Evolutionary conservation across 2,888 invertebrate genomes (phyloP).

Genomic region (Apeira syringaria): DNA sequence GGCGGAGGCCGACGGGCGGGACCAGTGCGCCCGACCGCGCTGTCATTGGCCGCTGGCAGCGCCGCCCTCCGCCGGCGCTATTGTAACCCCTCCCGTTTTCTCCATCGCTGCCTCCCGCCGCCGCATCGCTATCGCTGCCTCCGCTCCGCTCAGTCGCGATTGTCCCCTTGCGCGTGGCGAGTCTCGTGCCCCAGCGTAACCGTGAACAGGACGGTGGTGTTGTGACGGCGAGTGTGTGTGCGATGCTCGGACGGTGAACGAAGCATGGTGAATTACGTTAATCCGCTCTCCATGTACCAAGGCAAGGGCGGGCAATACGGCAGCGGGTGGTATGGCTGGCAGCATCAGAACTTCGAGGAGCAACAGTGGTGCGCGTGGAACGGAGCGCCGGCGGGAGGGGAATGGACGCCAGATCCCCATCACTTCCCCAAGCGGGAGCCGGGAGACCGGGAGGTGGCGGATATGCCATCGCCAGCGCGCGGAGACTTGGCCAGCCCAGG

Average conservation of each 20-base stretch:
- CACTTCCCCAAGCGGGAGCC: constrained; percentile 75
- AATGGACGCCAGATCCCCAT: constrained; percentile 76
- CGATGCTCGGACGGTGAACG: constrained; percentile 77
- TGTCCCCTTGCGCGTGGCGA: constrained; percentile 57
- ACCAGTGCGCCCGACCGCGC: constrained; percentile 15
- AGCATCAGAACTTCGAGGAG: constrained; percentile 80
- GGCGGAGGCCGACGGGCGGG: constrained; percentile 22
- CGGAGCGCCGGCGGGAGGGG: constrained; percentile 72
- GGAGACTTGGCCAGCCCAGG: constrained; percentile 83
- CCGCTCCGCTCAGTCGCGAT: constrained; percentile 59
- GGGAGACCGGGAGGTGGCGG: constrained; percentile 67
- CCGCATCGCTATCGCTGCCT: constrained; percentile 35
- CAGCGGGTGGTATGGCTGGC: constrained; percentile 79
- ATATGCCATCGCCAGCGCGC: constrained; percentile 74
- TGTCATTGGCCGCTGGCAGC: constrained; percentile 52
- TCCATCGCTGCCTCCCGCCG: constrained; percentile 34
- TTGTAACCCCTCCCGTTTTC: constrained; percentile 43
- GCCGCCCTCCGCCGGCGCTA: constrained; percentile 45
- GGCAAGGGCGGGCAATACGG: constrained; percentile 84
- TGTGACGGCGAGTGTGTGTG: constrained; percentile 76
- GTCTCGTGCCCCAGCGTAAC: constrained; percentile 39
- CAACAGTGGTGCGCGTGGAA: constrained; percentile 84
- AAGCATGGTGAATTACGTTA: constrained; percentile 90
- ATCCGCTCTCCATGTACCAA: constrained; percentile 87
- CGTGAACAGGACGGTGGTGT: constrained; percentile 52